Evolutionary conservation across 2,113 vertebrate genomes (phyloP), one percentile per base, ranked within the genome.

Genomic region (Axis porcinus): DNA sequence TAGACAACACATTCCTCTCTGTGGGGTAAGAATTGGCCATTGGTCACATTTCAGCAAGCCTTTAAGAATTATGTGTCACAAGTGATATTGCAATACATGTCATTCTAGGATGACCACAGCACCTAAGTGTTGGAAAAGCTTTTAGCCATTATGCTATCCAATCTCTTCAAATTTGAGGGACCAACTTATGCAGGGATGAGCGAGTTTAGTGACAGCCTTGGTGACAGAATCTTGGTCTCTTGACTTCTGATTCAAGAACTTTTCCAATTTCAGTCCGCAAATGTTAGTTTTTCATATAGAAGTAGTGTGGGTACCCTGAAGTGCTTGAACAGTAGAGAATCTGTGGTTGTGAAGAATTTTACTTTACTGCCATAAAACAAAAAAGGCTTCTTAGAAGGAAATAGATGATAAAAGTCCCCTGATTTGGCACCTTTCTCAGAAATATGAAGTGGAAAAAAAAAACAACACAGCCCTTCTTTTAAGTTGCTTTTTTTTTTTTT

Each of bases 391-490:
- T 97, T 95, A 78, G 94, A 94, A 94, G 85, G 93, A 94, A 97
- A 85, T 16, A 82, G 16, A 17, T 81, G 28, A 81, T 58, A 93
- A 96, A 97, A 96, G 90, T 86, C 54, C 57, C 94, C 10, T 25
- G n/a, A 85, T 76, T 95, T 95, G 1, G 94, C 50, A 90, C 58
- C 78, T 98, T 97, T 95, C 97, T 98, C 92, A 89, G 92, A 97
- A 97, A 15, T 50, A 94, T 84, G 70, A 96, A 89, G 91, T 95
- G 95, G 81, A 97, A 90, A 93, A 11, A 74, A 81, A 64, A 70
- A 4, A 92, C 60, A 74, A 91, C 55, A 19, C 81, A 21, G 36
- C 93, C 45, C 43, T 89, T 60, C 57, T 94, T 57, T 94, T 78
- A 86, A 64, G 92, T 55, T 25, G 47, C 47, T 82, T 96, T 97